Base-by-base conservation (phyloP, 1,140 invertebrate genomes). In the Orchesella cincta region DNA sequence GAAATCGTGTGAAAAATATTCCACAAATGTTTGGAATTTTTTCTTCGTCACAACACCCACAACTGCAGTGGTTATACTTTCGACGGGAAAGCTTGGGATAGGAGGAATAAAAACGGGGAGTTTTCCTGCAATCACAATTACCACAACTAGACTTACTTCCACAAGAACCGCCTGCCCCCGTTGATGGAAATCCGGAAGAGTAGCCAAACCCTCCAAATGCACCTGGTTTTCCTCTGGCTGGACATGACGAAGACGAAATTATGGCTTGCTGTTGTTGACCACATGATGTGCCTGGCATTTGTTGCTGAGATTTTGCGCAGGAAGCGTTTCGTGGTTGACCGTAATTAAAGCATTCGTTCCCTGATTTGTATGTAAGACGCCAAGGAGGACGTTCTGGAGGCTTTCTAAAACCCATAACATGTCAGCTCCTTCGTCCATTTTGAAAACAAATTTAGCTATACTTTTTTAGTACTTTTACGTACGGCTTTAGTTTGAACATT, bases 351-450 rank as follows among this genome's bases (percentile, higher is more conserved):
- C 62, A 67, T 23, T 67, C 62, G 31, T 67, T 31, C 8, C 62
- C 62, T 1, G n/a, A 12, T 67, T 67, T 67, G 62, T 67, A 67
- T 33, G 62, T 31, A 33, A 67, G 62, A 29, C 62, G 62, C 62
- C 62, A 67, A 2, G 62, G 62, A 31, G 62, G 62, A 12, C 62
- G 26, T 33, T 67, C 62, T n/a, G 26, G 62, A 29, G 31, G 62
- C 29, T 29, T 67, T 31, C 62, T 67, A 31, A 14, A n/a, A 67
- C 39, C 39, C 12, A 57, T n/a, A 57, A 18, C 26, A 23, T 16
- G 8, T 31, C n/a, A 29, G 8, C 29, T 67, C 33, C 33, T 23
- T 67, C n/a, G n/a, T 23, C 8, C 14, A 57, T 3, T 23, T 57
- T 57, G 12, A 57, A 12, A 16, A 23, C 12, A 23, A 57, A 57